Conservation (phyloP, 2,797 vertebrate genomes). For the Babyrousa celebensis region DNA sequence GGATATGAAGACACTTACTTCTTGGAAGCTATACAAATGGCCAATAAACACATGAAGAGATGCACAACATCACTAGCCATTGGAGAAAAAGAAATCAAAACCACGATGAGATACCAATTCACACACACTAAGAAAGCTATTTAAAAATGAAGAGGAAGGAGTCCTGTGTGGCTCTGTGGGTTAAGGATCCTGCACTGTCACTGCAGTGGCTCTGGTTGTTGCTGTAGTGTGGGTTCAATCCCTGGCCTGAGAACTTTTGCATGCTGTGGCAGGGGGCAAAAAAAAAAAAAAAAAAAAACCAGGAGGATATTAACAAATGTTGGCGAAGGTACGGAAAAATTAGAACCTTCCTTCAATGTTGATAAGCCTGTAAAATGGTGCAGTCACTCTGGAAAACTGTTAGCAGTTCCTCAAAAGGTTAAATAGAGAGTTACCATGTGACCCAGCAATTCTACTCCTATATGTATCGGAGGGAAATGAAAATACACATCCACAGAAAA, state of each 20-base stretch:
- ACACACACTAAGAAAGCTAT: neutral
- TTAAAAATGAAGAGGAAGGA: too few relatives aligned
- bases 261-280: too few relatives aligned
- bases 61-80: neutral
- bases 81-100: conserved; percentile 35
- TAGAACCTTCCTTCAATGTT: neutral
- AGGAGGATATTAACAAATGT: neutral
- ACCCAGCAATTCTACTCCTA: conserved; percentile 22
- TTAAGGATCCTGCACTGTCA: too few relatives aligned
- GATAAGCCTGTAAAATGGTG: neutral
- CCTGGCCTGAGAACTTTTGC: too few relatives aligned
- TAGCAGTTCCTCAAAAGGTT: conserved; percentile 36
- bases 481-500: conserved; percentile 34
- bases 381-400: neutral
- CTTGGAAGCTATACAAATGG: too few relatives aligned
- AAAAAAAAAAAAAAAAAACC: neutral
- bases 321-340: neutral
- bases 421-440: neutral
- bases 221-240: too few relatives aligned
- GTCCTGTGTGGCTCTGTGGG: too few relatives aligned
- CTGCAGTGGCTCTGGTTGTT: too few relatives aligned
- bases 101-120: neutral
- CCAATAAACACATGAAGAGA: conserved; percentile 28
- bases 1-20: too few relatives aligned
- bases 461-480: neutral